Evolutionary conservation across 2,888 invertebrate genomes (phyloP), one percentile per base, ranked within the genome.

Genomic region (Clunio marinus): DNA sequence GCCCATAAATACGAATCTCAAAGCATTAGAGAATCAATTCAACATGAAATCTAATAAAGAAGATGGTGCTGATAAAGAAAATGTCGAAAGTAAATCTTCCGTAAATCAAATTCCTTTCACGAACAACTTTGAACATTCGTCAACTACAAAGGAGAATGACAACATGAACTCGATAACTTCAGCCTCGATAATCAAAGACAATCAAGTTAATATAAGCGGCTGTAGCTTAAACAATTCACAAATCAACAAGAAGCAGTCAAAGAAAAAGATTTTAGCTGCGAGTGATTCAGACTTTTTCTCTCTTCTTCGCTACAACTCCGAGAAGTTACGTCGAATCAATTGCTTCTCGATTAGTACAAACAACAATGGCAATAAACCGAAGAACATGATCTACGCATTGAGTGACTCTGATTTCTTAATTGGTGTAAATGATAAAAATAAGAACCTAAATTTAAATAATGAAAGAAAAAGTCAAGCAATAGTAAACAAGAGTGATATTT

Each of bases 241-340:
- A 17, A 28, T 10, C 45, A 25, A 28, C 13, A 66, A 55, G 55
- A 66, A 66, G 32, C 15, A 8, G 22, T 32, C 17, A n/a, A 51
- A 57, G 27, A 66, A 57, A 20, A 78, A 77, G 71, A 70, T 76
- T 1, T 75, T 76, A 24, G 78, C 79, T 1, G 70, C 76, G 13
- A 79, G 79, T 71, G 79, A 79, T 69, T 79, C 78, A 1, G 79
- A 79, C 67, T 79, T 79, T 70, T 70, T 78, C 15, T 68, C 68
- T 3, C 22, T 68, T 5, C 13, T 68, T 17, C 58, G 68, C 1
- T 58, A 68, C 41, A 68, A 68, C 37, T 68, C 68, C 4, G 68
- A 58, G 27, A 68, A 68, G 41, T 35, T 57, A n/a, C 68, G 68
- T 25, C 57, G 58, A 3, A 68, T 58, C 10, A 68, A 68, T 58